Base-by-base conservation (phyloP, 2,888 invertebrate genomes). In the Eurytoma adleriae region DNA sequence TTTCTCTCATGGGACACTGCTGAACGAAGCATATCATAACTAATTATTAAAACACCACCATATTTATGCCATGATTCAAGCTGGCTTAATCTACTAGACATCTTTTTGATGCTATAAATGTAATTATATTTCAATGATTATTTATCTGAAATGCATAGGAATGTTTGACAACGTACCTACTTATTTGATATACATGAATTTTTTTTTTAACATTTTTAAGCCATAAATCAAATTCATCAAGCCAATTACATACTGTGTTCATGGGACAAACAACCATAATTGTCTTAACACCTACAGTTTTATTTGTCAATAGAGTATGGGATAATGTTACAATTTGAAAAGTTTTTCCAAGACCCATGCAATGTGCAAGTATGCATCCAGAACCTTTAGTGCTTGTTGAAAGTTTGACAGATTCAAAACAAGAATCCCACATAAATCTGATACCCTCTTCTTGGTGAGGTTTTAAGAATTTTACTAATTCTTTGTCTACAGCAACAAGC, bases 221-320 rank as follows among this genome's bases (percentile, higher is more conserved):
- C 98, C 98, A 98, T 87, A 95, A 95, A 27, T 93, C 92, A 91
- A 96, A 97, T 91, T 98, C 98, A 85, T 94, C 94, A 52, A 95
- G 95, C 99, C 99, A 99, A 92, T 98, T 99, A 84, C 96, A 94
- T 0, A 98, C 95, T 0, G 98, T 98, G 86, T 96, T 97, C 52
- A 98, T 92, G 0, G 99, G 99, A 84, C 96, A 96, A 24, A 98
- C 95, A 0, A 99, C 95, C 85, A 99, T 91, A 66, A 96, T 95
- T 5, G 95, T 94, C 72, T 93, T 92, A 24, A 97, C 93, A 24
- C 92, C 92, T 0, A 96, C 95, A 80, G 93, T 90, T 79, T 91
- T 92, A 88, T 95, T 93, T 0, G 91, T 92, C 81, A 98, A 91
- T 83, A 98, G 90, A 0, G 98, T 97, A 90, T 98, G 97, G 0